phyloP scores from a whole-genome alignment of 2,113 vertebrate genomes.

The Ageneiosus marmoratus region DNA sequence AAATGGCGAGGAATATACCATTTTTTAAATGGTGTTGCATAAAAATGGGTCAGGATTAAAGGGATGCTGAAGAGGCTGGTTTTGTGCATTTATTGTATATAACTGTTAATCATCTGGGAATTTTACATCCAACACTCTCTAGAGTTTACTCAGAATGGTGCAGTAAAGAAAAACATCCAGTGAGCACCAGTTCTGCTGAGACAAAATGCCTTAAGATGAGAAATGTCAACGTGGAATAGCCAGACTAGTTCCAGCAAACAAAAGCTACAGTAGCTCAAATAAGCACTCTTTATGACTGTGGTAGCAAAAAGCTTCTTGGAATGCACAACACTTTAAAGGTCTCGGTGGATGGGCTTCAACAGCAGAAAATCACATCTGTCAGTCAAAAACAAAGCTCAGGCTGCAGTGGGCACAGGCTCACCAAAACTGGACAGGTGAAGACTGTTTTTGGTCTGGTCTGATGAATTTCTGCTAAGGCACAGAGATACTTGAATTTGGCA shows the following conservation, averaged over 20 bases:
- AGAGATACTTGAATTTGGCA: neutral
- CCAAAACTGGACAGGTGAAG: neutral
- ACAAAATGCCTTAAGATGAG: neutral
- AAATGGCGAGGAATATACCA: neutral
- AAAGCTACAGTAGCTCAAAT: neutral
- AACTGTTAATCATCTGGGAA: neutral
- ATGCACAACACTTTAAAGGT: neutral
- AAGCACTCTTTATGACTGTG: neutral
- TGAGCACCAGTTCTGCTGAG: neutral
- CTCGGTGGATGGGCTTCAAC: neutral
- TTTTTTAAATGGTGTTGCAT: neutral
- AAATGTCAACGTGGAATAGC: neutral
- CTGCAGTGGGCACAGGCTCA: neutral
- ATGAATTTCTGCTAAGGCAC: neutral
- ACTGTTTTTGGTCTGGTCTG: neutral
- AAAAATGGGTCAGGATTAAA: neutral
- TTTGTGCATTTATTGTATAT: neutral
- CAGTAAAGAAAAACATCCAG: too few species aligned
- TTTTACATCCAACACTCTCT: neutral
- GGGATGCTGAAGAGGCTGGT: neutral
- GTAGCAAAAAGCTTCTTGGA: neutral
- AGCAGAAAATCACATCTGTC: neutral
- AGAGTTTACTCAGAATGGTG: neutral
- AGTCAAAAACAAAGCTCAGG: neutral
- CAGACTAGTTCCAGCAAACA: neutral